Conservation (phyloP, 2,797 vertebrate genomes). For the Sebastiscus tertius region DNA sequence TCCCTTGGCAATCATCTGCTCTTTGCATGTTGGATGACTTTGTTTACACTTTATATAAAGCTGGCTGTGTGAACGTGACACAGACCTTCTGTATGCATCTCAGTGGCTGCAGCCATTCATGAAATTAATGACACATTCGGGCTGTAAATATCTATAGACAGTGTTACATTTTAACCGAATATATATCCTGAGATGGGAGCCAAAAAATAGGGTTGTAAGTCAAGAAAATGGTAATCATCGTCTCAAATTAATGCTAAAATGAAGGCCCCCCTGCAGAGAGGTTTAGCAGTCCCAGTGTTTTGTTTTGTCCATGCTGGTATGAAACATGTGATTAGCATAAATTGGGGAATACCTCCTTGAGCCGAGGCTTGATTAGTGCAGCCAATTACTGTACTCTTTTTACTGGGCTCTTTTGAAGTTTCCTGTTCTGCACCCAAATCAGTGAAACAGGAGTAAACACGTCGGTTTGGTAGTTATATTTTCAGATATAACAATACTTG, state of each 20-base stretch:
- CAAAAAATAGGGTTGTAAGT: not conserved
- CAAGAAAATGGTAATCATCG: not conserved
- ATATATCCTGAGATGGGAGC: not conserved
- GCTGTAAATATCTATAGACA: not conserved
- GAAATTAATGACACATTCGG: not conserved
- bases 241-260: not conserved
- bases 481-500: not conserved
- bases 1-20: not conserved
- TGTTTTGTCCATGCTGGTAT: not conserved
- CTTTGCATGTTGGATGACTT: constrained; percentile 13
- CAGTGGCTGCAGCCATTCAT: not conserved
- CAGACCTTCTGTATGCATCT: not conserved
- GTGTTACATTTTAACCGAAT: not conserved
- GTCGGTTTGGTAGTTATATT: not conserved
- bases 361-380: constrained; percentile 16
- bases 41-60: not conserved
- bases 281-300: not conserved
- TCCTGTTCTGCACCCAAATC: not conserved
- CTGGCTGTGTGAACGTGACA: not conserved
- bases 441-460: not conserved
- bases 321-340: constrained; percentile 28
- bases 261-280: not conserved
- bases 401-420: constrained; percentile 13
- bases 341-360: constrained; percentile 14
- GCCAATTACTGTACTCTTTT: not conserved